Conservation (phyloP, 2,888 invertebrate species). For the Macrosiphum euphorbiae region DNA sequence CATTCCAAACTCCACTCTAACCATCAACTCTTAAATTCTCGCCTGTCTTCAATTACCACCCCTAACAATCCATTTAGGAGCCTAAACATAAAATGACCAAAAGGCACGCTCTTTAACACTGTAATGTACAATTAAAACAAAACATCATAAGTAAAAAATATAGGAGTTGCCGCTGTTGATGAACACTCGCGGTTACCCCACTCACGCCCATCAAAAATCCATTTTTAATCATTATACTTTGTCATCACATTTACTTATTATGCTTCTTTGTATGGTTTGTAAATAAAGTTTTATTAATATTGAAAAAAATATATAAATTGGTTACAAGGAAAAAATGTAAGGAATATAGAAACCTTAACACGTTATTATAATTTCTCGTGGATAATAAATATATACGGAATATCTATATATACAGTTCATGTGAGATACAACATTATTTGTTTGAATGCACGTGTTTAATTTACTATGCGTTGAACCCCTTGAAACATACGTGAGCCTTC, state of each 20-base stretch:
- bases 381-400: background rate
- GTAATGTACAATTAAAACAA: too few relatives aligned
- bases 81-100: too few relatives aligned
- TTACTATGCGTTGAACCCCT: conserved; percentile 44
- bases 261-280: background rate
- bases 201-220: too few relatives aligned
- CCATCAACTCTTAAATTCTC: too few relatives aligned
- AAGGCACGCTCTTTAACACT: too few relatives aligned
- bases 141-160: too few relatives aligned
- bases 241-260: background rate
- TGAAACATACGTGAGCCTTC: conserved; percentile 19
- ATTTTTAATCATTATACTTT: too few relatives aligned
- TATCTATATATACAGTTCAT: background rate
- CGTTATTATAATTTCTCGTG: background rate
- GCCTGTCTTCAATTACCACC: too few relatives aligned
- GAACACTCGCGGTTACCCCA: too few relatives aligned
- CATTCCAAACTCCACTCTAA: too few relatives aligned
- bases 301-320: background rate
- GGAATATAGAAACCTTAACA: background rate
- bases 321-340: background rate
- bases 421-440: conserved; percentile 29
- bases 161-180: too few relatives aligned
- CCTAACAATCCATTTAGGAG: too few relatives aligned
- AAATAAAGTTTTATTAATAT: background rate
- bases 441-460: conserved; percentile 21